A percentile compares a stretch with the other conserved stretches of the same genome.
phyloP scores from a whole-genome alignment of 1,140 invertebrate species.

The Megathymus violae region DNA sequence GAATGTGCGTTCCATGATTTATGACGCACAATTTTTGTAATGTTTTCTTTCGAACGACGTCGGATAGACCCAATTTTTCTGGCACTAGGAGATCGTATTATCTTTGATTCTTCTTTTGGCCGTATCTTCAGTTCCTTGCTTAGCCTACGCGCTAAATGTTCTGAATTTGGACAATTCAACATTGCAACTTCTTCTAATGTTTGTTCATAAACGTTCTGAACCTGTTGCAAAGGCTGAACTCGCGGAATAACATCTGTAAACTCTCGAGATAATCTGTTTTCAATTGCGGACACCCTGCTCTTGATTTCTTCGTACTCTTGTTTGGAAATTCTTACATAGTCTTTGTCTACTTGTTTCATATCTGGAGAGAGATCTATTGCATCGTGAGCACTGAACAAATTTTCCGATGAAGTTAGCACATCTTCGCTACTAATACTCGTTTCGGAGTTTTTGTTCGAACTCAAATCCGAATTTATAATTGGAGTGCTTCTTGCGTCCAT shows the following conservation, averaged over 20 bases:
- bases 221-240: conserved; percentile 79
- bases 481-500: conserved; percentile 71
- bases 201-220: conserved; percentile 89
- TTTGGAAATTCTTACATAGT: conserved; percentile 88
- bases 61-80: conserved; percentile 90
- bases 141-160: conserved; percentile 88
- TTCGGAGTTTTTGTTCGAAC: conserved; percentile 72
- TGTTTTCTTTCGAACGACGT: conserved; percentile 85
- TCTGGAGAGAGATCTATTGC: conserved; percentile 76
- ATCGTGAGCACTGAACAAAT: conserved; percentile 72
- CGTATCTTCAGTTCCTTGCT: conserved; percentile 90
- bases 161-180: conserved; percentile 85
- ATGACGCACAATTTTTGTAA: conserved; percentile 75
- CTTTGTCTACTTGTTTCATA: conserved; percentile 75
- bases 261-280: conserved; percentile 88
- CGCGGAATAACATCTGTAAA: conserved; percentile 84
- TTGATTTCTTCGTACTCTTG: conserved; percentile 90
- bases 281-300: conserved; percentile 88
- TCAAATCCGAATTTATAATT: conserved; percentile 61
- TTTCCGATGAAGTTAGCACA: conserved; percentile 75
- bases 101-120: conserved; percentile 86
- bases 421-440: conserved; percentile 74
- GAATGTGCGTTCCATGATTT: conserved; percentile 77
- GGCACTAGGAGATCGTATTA: conserved; percentile 91
- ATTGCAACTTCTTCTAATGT: conserved; percentile 87